Evolutionary conservation across 2,797 vertebrate genomes (phyloP).

Genomic region (Dallia pectoralis): DNA sequence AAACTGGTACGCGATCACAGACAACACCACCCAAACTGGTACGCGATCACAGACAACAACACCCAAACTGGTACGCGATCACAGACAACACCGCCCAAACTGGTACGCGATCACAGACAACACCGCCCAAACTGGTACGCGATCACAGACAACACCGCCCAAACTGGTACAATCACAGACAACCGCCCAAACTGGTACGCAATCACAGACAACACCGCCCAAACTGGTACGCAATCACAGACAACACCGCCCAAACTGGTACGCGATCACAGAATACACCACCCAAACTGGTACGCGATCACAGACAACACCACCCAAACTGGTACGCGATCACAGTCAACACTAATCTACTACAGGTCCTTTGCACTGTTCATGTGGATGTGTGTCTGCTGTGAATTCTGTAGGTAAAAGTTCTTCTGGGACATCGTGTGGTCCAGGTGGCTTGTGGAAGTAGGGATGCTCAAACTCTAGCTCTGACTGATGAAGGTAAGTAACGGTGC

Average conservation of each 20-base stretch:
- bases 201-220: too few relatives aligned
- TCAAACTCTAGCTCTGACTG: conserved; percentile 94
- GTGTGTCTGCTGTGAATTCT: background rate
- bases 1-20: too few relatives aligned
- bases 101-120: background rate
- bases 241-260: background rate
- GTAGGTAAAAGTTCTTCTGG: conserved; percentile 95
- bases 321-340: background rate
- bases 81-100: background rate
- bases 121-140: background rate
- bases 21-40: conserved; percentile 98
- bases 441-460: conserved; percentile 97
- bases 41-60: conserved; percentile 21
- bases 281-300: background rate
- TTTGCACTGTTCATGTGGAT: background rate
- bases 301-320: background rate
- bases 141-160: too few relatives aligned
- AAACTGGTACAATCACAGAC: background rate
- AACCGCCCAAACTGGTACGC: background rate
- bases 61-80: too few relatives aligned
- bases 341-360: too few relatives aligned
- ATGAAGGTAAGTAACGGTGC: conserved; percentile 84
- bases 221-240: background rate
- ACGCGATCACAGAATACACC: too few relatives aligned
- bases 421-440: conserved; percentile 95